Base-by-base conservation (phyloP, 2,888 invertebrate genomes). In the Eudiplozoon nipponicum region DNA sequence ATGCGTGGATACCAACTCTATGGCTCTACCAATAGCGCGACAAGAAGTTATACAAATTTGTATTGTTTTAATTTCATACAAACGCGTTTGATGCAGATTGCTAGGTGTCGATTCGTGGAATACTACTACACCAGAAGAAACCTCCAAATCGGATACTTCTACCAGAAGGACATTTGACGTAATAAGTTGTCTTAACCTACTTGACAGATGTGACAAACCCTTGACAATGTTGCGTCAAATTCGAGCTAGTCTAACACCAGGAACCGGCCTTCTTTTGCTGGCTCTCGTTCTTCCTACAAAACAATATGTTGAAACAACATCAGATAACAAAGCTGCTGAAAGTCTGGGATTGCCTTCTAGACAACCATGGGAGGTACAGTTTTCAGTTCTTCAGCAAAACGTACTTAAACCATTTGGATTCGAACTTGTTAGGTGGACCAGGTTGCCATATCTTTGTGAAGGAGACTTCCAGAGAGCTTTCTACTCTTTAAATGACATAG, bases 301-400 rank as follows among this genome's bases (percentile, higher is more conserved):
- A 49, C 77, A 81, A 39, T 90, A 80, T 54, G 84, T 86, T 0
- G 90, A 90, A 66, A n/a, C n/a, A n/a, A n/a, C n/a, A n/a, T n/a
- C n/a, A n/a, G n/a, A n/a, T n/a, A n/a, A n/a, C n/a, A n/a, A n/a
- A n/a, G n/a, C n/a, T n/a, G n/a, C n/a, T n/a, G n/a, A n/a, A n/a
- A n/a, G n/a, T n/a, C n/a, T n/a, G n/a, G n/a, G n/a, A n/a, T n/a
- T n/a, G n/a, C n/a, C n/a, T n/a, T n/a, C n/a, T n/a, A 34, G 22
- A n/a, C 7, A 34, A 13, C 20, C 52, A 1, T 60, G 61, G 46
- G 64, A 63, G 47, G 56, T 73, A 42, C 84, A 90, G 58, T 70
- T 73, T 3, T 58, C 65, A 4, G 69, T 71, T 45, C 67, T 81
- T 49, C 61, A 69, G 19, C 54, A 61, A 26, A 48, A 57, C 34